Percentiles rank a stretch among this genome's conserved stretches.
These are phyloP conservation scores for Trichoplusia ni DNA, from an alignment of 1,140 invertebrate genomes.

Conservation along the genomic window DNA sequence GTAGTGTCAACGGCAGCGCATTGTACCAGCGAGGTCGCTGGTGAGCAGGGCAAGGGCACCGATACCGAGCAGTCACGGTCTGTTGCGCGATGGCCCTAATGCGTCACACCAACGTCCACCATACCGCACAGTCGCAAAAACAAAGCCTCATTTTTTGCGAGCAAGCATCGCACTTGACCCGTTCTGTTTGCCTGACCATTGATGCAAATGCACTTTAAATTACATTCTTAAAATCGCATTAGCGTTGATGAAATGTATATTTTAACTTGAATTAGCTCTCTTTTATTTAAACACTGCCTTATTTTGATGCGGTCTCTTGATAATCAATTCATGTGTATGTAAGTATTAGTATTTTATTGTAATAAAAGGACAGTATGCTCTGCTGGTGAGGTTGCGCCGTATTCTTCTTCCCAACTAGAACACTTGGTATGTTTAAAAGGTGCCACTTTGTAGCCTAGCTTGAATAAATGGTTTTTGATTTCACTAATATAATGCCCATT, in stretches of 20 bases:
- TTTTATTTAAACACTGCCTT: no score
- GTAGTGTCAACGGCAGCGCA: slow-evolving; percentile 36
- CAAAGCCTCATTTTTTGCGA: not conserved
- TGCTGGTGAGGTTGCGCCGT: no score
- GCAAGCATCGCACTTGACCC: not conserved
- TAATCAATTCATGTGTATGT: no score
- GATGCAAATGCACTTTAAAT: slow-evolving; percentile 7
- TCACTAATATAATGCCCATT: no score
- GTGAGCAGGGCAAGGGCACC: slow-evolving; percentile 53
- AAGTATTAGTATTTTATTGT: no score
- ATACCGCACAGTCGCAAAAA: slow-evolving; percentile 6
- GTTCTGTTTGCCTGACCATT: not conserved
- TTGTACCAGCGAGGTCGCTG: slow-evolving; percentile 42
- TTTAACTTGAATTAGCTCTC: no score
- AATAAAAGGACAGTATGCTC: no score
- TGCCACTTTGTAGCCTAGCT: no score
- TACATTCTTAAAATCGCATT: not conserved
- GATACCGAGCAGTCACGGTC: slow-evolving; percentile 42
- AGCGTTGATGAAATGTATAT: not conserved
- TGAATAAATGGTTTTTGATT: no score
- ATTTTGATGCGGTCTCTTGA: no score
- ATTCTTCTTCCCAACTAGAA: no score
- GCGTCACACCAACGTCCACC: slow-evolving; percentile 4
- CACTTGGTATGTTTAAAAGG: no score
- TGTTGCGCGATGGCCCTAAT: slow-evolving; percentile 26